Evolutionary conservation across 2,113 vertebrate species (phyloP).

Genomic region (Tautogolabrus adspersus): DNA sequence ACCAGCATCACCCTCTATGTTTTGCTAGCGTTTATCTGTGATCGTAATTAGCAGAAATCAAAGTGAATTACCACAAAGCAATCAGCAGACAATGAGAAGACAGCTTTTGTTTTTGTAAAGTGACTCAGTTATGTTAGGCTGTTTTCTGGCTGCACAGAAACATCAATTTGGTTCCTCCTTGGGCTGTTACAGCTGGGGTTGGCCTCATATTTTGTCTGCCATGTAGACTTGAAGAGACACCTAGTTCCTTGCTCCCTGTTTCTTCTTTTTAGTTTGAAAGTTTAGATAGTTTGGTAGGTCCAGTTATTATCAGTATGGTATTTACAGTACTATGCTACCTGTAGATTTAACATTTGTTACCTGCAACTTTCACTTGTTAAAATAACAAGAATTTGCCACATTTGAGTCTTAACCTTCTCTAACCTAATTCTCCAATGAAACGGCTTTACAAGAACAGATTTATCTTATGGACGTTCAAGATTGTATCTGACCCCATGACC

Average conservation of each 20-base stretch:
- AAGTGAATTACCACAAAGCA: conserved; percentile 34
- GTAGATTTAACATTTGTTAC: too few species aligned
- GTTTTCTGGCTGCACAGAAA: conserved; percentile 24
- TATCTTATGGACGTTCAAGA: not conserved
- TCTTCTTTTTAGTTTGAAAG: too few species aligned
- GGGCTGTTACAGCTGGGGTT: conserved; percentile 21
- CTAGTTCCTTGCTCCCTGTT: too few species aligned
- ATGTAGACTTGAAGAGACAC: too few species aligned
- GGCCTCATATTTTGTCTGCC: conserved; percentile 1
- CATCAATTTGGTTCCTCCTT: conserved; percentile 28
- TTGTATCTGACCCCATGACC: not conserved
- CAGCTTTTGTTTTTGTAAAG: conserved; percentile 1
- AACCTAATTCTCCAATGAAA: too few species aligned
- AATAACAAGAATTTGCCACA: too few species aligned
- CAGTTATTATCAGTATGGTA: too few species aligned
- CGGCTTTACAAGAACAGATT: too few species aligned
- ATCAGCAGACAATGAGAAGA: conserved; percentile 44
- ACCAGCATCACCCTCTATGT: conserved; percentile 36
- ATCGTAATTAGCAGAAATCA: conserved; percentile 47
- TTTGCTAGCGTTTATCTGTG: conserved; percentile 19
- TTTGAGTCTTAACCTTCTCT: too few species aligned
- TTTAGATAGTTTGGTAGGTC: too few species aligned
- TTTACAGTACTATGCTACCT: too few species aligned
- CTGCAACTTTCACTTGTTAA: too few species aligned
- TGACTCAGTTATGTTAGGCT: conserved; percentile 19